Conservation (phyloP, 2,797 vertebrate genomes). For the Pipistrellus kuhlii region DNA sequence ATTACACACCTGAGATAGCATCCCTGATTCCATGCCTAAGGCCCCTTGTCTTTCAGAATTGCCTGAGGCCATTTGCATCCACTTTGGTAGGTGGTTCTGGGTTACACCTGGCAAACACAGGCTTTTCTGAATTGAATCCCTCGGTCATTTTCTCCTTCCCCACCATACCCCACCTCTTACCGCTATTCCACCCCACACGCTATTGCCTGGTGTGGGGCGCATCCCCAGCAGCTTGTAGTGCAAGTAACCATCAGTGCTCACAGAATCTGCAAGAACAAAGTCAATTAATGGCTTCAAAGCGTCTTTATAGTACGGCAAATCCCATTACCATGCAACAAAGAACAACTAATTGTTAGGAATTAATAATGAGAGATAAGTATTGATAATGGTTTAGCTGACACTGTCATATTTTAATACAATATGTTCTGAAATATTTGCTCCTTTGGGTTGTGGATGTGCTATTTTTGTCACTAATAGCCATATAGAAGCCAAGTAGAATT, state of each 20-base stretch:
- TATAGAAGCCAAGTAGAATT: constrained; percentile 85
- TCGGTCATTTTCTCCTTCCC: neutral
- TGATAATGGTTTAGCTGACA: constrained; percentile 82
- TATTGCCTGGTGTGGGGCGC: neutral
- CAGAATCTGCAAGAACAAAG: constrained; percentile 22
- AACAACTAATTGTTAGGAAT: constrained; percentile 85
- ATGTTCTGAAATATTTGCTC: constrained; percentile 81
- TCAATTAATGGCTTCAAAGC: constrained; percentile 51
- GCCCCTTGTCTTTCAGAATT: neutral
- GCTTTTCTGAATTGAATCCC: neutral
- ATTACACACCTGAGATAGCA: neutral
- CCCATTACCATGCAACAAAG: constrained; percentile 80
- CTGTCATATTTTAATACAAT: constrained; percentile 82
- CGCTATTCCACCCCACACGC: neutral
- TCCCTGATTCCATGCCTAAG: neutral
- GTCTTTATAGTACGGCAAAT: constrained; percentile 80
- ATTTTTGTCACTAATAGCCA: constrained; percentile 80
- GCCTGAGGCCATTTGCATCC: neutral
- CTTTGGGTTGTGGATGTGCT: constrained; percentile 81
- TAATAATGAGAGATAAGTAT: constrained; percentile 83
- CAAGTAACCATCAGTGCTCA: constrained; percentile 58
- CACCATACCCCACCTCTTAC: too few species aligned
- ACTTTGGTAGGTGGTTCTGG: neutral
- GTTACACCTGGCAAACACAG: neutral
- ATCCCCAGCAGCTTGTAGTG: neutral